Conservation (phyloP, 2,888 invertebrate species). For the Esperia sulphurella region DNA sequence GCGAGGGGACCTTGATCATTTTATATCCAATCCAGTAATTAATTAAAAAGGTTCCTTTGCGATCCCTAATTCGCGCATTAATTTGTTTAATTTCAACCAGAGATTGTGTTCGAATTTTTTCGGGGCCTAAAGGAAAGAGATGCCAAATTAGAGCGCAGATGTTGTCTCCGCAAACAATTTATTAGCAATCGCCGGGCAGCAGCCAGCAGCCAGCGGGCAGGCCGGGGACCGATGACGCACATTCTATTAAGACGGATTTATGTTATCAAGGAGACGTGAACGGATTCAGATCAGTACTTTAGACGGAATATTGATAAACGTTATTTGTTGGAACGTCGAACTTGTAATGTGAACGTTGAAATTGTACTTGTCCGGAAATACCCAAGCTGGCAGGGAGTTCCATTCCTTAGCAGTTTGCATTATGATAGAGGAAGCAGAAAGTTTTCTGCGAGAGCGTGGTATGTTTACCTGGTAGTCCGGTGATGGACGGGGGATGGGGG, state of each 20-base stretch:
- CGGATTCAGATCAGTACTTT: not conserved
- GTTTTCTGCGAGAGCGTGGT: no score
- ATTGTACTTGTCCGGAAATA: no score
- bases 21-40: not conserved
- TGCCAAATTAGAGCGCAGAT: not conserved
- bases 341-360: no score
- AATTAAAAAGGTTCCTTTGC: not conserved
- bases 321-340: not conserved
- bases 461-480: no score
- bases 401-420: no score
- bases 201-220: no score
- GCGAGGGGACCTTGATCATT: not conserved
- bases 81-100: not conserved
- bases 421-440: no score
- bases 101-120: not conserved
- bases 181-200: not conserved
- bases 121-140: not conserved
- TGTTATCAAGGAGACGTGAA: not conserved
- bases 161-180: slow-evolving; percentile 3
- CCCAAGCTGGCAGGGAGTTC: no score
- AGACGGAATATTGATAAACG: not conserved
- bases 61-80: not conserved
- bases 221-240: not conserved
- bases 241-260: slow-evolving; percentile 4
- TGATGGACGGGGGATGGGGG: no score